phyloP scores from a whole-genome alignment of 37 sponge, comb jelly and placozoan genomes.

The Diacarnus erythraeanus region DNA sequence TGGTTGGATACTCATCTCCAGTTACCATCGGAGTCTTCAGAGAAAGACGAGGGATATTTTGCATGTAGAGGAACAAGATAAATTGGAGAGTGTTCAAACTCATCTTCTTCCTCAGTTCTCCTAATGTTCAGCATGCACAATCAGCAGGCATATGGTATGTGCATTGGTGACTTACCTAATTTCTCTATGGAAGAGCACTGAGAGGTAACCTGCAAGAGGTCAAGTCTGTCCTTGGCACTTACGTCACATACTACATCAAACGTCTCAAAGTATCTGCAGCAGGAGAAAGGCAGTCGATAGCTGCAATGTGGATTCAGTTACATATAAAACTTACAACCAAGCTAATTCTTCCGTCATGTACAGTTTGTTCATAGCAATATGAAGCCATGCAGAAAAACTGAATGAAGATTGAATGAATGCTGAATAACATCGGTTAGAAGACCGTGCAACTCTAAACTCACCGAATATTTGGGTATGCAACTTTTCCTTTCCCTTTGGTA shows the following conservation, averaged over 20 bases:
- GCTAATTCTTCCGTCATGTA: slow-evolving; percentile 57
- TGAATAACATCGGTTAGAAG: not conserved
- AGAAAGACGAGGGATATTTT: slow-evolving; percentile 43
- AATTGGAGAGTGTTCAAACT: slow-evolving; percentile 39
- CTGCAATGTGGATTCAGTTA: not conserved
- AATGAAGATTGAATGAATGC: not conserved
- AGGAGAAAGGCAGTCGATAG: not conserved
- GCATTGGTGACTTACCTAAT: not conserved
- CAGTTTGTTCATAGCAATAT: slow-evolving; percentile 53
- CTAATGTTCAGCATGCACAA: slow-evolving; percentile 7
- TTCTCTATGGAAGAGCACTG: slow-evolving; percentile 40
- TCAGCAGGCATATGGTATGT: not conserved
- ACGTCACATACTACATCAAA: slow-evolving; percentile 67
- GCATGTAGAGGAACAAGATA: slow-evolving; percentile 51
- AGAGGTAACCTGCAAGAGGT: slow-evolving; percentile 15
- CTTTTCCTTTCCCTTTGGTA: slow-evolving; percentile 41
- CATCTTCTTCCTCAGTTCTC: slow-evolving; percentile 25
- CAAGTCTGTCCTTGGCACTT: slow-evolving; percentile 27
- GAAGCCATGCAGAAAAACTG: slow-evolving; percentile 56
- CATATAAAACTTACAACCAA: slow-evolving; percentile 52
- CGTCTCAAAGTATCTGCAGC: slow-evolving; percentile 65
- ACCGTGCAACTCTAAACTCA: not conserved
- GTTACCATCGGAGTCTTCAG: slow-evolving; percentile 33
- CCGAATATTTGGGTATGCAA: slow-evolving; percentile 56
- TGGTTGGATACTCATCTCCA: slow-evolving; percentile 60